These are phyloP conservation scores for Neomorphus geoffroyi DNA, from an alignment of 2,797 vertebrate species.

Conservation along the genomic window DNA sequence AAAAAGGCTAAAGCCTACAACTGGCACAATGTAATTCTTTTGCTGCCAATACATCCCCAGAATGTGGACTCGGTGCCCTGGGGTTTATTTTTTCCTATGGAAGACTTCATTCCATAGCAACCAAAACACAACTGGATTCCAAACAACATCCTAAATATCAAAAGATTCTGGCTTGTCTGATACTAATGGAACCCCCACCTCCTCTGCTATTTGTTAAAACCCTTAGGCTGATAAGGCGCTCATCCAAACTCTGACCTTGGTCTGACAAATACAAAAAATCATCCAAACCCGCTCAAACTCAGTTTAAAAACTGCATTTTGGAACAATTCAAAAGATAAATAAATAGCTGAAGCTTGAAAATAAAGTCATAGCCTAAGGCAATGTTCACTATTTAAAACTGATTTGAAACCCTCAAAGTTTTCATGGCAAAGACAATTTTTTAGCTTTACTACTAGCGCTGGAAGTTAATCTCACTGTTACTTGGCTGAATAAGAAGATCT, in stretches of 20 bases:
- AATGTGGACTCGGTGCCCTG: neutral
- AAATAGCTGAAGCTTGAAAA: constrained; percentile 34
- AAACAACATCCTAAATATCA: constrained; percentile 1
- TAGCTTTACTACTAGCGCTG: neutral
- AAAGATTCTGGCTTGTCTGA: neutral
- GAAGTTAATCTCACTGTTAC: neutral
- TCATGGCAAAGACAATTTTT: neutral
- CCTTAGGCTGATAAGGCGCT: neutral
- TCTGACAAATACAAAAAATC: neutral
- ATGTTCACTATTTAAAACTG: neutral
- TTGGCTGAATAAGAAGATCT: neutral
- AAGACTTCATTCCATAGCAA: constrained; percentile 10
- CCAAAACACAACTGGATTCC: neutral
- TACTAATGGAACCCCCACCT: neutral
- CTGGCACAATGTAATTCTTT: neutral
- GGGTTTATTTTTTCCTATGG: neutral
- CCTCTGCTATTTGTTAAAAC: neutral
- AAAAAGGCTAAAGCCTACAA: neutral
- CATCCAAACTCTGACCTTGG: neutral
- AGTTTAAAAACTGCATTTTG: constrained; percentile 13
- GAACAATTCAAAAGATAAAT: constrained; percentile 26
- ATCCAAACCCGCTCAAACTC: neutral
- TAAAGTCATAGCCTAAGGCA: neutral
- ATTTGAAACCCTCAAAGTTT: neutral
- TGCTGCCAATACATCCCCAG: neutral